Evolutionary conservation across 2,113 vertebrate species (phyloP).

Genomic region (Agapornis roseicollis): DNA sequence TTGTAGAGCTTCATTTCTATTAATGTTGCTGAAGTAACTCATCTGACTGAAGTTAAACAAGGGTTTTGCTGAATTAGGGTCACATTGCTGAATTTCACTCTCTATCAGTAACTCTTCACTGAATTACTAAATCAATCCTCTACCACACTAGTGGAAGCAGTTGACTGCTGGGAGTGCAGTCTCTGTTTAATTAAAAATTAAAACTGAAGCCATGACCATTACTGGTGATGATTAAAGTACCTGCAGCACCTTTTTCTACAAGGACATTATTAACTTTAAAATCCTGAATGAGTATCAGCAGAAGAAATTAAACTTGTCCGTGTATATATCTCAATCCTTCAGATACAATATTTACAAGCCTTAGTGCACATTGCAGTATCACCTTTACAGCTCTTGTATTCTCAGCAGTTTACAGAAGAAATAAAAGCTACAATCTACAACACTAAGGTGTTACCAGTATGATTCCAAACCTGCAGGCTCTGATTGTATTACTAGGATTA

Average conservation of each 20-base stretch:
- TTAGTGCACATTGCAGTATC: accelerated
- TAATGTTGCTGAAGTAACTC: accelerated
- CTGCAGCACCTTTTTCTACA: background rate
- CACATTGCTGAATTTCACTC: background rate
- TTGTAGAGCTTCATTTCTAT: accelerated
- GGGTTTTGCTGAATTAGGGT: background rate
- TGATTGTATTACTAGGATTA: background rate
- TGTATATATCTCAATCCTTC: background rate
- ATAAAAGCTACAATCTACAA: background rate
- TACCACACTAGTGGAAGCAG: background rate
- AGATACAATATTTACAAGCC: background rate
- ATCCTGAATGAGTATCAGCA: background rate
- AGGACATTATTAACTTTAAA: background rate
- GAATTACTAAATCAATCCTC: background rate
- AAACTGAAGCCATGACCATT: background rate
- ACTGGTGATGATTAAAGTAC: background rate
- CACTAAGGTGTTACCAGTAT: background rate
- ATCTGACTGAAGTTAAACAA: background rate
- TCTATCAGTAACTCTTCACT: background rate
- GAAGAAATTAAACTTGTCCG: background rate
- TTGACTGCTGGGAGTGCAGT: background rate
- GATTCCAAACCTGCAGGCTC: background rate
- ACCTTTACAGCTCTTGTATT: background rate
- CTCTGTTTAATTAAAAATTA: background rate
- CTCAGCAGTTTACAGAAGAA: background rate